Conservation (phyloP, 2,113 vertebrate genomes). For the Potamarius usumacintae region DNA sequence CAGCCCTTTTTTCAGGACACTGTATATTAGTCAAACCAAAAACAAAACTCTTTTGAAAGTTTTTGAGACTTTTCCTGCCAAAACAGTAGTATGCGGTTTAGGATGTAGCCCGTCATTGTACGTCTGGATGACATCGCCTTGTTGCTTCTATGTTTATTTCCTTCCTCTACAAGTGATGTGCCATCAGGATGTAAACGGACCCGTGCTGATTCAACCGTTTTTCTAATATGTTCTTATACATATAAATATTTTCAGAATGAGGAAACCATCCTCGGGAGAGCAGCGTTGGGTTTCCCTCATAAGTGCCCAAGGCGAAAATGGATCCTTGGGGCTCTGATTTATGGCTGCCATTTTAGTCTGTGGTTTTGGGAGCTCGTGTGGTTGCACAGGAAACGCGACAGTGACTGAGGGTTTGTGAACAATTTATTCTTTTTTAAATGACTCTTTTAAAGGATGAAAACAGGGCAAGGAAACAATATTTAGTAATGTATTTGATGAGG, state of each 20-base stretch:
- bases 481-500: not conserved
- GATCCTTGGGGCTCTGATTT: slow-evolving; percentile 22
- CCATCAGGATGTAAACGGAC: not conserved
- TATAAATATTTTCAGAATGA: slow-evolving; percentile 6
- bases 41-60: not conserved
- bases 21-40: not conserved
- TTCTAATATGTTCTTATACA: not conserved
- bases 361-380: not conserved
- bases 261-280: not conserved
- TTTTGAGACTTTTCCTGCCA: not conserved
- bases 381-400: slow-evolving; percentile 1
- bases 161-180: not conserved
- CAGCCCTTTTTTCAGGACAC: not conserved
- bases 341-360: slow-evolving; percentile 12
- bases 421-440: not conserved
- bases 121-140: not conserved
- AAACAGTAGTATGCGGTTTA: not conserved
- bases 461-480: not conserved
- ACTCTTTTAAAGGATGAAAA: not conserved
- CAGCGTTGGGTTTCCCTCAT: slow-evolving; percentile 6
- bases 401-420: not conserved
- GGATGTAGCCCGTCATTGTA: too few relatives aligned
- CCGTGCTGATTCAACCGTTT: slow-evolving; percentile 10
- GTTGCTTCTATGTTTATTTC: not conserved
- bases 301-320: slow-evolving; percentile 10